A percentile compares a stretch with the other conserved stretches of the same genome.
phyloP scores from a whole-genome alignment of 2,113 vertebrate genomes.

The Melospiza melodia region DNA sequence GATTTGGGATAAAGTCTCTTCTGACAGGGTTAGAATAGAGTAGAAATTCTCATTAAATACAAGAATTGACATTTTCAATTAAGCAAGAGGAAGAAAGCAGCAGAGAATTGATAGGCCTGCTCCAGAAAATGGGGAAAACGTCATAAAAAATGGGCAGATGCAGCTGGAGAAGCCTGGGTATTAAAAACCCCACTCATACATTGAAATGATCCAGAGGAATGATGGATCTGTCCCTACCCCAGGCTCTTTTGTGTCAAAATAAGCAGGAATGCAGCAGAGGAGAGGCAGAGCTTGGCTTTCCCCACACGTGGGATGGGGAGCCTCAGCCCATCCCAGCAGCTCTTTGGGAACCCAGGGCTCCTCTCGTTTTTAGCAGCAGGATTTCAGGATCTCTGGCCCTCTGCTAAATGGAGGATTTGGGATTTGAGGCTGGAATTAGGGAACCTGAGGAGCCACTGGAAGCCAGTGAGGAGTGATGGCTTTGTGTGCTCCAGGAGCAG shows the following conservation, averaged over 20 bases:
- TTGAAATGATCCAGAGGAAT: neutral
- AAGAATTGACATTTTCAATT: constrained; percentile 20
- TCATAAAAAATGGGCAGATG: neutral
- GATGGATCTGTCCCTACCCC: neutral
- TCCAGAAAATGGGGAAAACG: neutral
- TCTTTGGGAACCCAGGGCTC: neutral
- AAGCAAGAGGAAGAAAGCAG: neutral
- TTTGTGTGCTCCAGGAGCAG: neutral
- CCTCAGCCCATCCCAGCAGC: neutral
- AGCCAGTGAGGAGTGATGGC: rapidly evolving
- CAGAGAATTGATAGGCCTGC: neutral
- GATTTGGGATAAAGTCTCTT: neutral
- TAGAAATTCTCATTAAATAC: neutral
- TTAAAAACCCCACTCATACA: neutral
- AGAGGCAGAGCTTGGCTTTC: neutral
- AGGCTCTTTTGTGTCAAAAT: neutral
- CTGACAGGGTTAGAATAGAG: neutral
- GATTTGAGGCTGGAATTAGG: neutral
- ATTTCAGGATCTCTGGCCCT: neutral
- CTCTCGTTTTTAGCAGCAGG: neutral
- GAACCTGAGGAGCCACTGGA: neutral
- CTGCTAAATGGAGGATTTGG: rapidly evolving
- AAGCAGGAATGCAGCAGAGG: rapidly evolving
- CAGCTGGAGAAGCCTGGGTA: neutral
- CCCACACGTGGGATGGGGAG: neutral